These are phyloP conservation scores for Drosophila subobscura DNA, from an alignment of 1,140 invertebrate genomes.

Conservation along the genomic window DNA sequence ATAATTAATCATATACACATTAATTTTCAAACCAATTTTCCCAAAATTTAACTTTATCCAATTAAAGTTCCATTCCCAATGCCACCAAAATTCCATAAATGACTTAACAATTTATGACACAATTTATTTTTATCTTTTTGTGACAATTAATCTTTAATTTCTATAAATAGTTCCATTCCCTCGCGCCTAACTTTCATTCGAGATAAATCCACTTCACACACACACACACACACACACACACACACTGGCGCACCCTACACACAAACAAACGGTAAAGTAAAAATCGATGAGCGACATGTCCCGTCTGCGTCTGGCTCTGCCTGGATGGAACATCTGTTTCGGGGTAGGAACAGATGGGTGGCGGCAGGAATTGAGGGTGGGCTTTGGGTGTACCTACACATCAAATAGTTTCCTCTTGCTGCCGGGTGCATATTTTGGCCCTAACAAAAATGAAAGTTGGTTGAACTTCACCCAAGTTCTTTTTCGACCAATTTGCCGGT, in stretches of 20 bases:
- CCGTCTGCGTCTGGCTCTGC: slow-evolving; percentile 23
- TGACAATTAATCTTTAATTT: slow-evolving; percentile 31
- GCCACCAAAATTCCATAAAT: slow-evolving; percentile 8
- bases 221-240: slow-evolving; percentile 5
- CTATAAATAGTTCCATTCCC: slow-evolving; percentile 33
- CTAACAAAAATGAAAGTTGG: slow-evolving; percentile 80
- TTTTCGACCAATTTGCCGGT: slow-evolving; percentile 13
- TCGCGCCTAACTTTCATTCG: slow-evolving; percentile 9
- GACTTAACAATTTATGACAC: slow-evolving; percentile 42
- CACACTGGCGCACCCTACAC: not conserved
- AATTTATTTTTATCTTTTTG: slow-evolving; percentile 28
- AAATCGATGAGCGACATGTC: slow-evolving; percentile 54
- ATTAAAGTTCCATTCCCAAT: not conserved
- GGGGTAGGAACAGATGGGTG: slow-evolving; percentile 47
- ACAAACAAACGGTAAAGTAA: slow-evolving; percentile 17
- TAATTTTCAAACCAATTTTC: too few relatives aligned
- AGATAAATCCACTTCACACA: slow-evolving; percentile 7
- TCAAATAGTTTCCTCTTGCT: slow-evolving; percentile 21
- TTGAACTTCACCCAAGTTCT: slow-evolving; percentile 65
- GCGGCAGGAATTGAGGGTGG: slow-evolving; percentile 11
- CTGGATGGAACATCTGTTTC: slow-evolving; percentile 45
- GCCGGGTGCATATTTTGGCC: slow-evolving; percentile 55
- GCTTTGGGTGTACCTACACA: slow-evolving; percentile 25
- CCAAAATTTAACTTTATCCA: slow-evolving; percentile 4
- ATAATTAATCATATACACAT: too few relatives aligned